Base-by-base conservation (phyloP, 2,797 vertebrate genomes). In the Podarcis lilfordi region DNA sequence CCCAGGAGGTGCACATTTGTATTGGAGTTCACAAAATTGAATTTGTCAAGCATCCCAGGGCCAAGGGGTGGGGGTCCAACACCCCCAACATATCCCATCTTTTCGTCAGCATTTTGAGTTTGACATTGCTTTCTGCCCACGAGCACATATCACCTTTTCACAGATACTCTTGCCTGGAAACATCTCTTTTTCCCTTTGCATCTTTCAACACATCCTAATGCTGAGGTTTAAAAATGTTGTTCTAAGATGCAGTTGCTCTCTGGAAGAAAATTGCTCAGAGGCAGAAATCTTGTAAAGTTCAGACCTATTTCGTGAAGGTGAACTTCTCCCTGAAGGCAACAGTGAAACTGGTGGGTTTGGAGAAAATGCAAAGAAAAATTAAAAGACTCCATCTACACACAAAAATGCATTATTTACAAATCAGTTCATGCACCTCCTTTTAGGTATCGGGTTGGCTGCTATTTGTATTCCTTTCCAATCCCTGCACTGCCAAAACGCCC, bases 351-450 rank as follows among this genome's bases (percentile, higher is more conserved):
- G 43, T 8, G n/a, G 35, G 50, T 75, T 72, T 32, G 4, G 2
- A 76, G 71, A 76, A 50, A 29, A 17, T 32, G 15, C 43, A 40
- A 82, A 40, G n/a, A 86, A 43, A 75, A 80, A 92, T 85, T 82
- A 90, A 89, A 92, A 84, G 78, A 86, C 84, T 90, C 91, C 69
- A 82, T 86, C 92, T 89, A 74, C 55, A n/a, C 5, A 90, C 64
- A 50, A 45, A 55, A 80, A 71, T 6, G 84, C 91, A 89, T 94
- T 91, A 92, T 79, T 90, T 93, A 88, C 76, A 85, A 87, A 88
- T 2, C 90, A 86, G 92, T 85, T 80, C 84, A 93, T 61, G 7
- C 17, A 25, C 68, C 35, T 80, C 59, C 61, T 66, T 78, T 72
- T 74, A 4, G n/a, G 59, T 13, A 1, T 9, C 71, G 86, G 90